Conservation (phyloP, 2,797 vertebrate species). For the Dicrostonyx torquatus region DNA sequence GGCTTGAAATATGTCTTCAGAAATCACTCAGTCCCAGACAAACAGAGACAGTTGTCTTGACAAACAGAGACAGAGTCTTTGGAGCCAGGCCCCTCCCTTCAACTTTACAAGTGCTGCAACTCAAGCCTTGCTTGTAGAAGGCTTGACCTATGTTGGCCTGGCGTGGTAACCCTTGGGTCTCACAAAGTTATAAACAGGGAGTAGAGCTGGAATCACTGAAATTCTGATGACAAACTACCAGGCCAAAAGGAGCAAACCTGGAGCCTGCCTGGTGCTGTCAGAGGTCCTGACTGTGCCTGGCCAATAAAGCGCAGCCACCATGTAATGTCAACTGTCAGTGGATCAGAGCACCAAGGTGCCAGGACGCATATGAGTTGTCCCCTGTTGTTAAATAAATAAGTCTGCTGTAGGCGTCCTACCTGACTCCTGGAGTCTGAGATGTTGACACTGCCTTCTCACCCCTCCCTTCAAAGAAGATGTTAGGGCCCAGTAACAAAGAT, state of each 20-base stretch:
- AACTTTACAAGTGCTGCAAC: background rate
- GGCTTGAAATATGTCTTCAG: background rate
- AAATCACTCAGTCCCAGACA: background rate
- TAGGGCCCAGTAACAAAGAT: background rate
- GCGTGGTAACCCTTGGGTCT: conserved; percentile 37
- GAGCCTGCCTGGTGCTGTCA: too few relatives aligned
- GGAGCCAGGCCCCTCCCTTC: background rate
- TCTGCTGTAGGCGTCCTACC: too few relatives aligned
- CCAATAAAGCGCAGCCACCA: too few relatives aligned
- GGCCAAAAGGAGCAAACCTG: too few relatives aligned
- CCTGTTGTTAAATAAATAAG: too few relatives aligned
- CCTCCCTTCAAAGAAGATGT: too few relatives aligned
- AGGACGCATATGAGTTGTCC: too few relatives aligned
- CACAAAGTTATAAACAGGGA: conserved; percentile 27
- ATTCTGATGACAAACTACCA: background rate
- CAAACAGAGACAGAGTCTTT: background rate
- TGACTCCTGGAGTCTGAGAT: too few relatives aligned
- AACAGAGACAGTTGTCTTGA: background rate
- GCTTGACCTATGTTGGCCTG: background rate
- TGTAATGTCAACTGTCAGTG: too few relatives aligned
- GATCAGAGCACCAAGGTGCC: too few relatives aligned
- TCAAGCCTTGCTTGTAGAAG: background rate
- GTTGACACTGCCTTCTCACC: too few relatives aligned
- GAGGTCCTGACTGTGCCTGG: too few relatives aligned
- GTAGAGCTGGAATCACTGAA: conserved; percentile 44